Percentiles rank a stretch among this genome's conserved stretches.
Evolutionary conservation across 1,140 invertebrate species (phyloP).

Genomic region (Nixonia krombeini): DNA sequence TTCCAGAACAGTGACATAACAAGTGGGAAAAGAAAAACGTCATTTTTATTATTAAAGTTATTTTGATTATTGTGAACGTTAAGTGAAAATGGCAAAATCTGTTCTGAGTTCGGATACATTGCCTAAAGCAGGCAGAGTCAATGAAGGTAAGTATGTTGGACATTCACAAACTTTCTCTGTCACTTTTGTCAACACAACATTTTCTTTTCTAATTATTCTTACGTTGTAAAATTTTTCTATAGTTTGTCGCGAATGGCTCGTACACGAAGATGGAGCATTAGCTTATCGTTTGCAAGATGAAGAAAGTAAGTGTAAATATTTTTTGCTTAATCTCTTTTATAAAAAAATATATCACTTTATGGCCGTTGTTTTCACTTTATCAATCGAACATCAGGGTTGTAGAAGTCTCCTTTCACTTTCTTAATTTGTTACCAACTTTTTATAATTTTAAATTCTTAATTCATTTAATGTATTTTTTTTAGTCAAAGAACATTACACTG

Average conservation of each 20-base stretch:
- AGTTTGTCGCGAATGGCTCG: conserved; percentile 92
- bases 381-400: too few species aligned
- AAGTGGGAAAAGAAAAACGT: conserved; percentile 16
- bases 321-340: conserved; percentile 4
- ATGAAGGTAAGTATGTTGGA: conserved; percentile 65
- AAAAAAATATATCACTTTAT: conserved; percentile 9
- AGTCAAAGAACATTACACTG: conserved; percentile 87
- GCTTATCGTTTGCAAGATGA: conserved; percentile 91
- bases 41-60: conserved; percentile 15
- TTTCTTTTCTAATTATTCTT: conserved; percentile 7
- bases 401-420: too few species aligned
- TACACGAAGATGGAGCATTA: conserved; percentile 91
- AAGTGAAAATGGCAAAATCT: conserved; percentile 67
- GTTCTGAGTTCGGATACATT: conserved; percentile 63
- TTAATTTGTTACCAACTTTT: too few species aligned
- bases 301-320: conserved; percentile 92
- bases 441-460: conserved; percentile 8
- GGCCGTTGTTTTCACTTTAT: too few species aligned
- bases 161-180: conserved; percentile 34
- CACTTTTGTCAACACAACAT: conserved; percentile 14
- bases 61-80: conserved; percentile 24
- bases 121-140: conserved; percentile 68
- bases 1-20: conserved; percentile 10
- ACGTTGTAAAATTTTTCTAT: conserved; percentile 58
- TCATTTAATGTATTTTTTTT: conserved; percentile 35